phyloP scores from a whole-genome alignment of 2,797 vertebrate genomes.

The Sebastolobus alascanus region DNA sequence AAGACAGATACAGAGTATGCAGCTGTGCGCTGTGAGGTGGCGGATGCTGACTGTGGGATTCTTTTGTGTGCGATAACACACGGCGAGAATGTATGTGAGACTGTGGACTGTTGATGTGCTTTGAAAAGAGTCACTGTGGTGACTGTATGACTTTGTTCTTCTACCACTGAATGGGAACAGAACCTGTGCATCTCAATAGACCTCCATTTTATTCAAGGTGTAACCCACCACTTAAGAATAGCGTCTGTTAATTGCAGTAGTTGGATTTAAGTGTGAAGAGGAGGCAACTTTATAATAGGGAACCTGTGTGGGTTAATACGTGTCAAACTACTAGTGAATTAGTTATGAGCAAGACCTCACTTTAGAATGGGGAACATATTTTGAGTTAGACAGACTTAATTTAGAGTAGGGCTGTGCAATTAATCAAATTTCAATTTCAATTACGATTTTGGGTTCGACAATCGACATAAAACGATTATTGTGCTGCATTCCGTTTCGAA shows the following conservation, averaged over 20 bases:
- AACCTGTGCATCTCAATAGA: not conserved
- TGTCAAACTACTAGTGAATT: slow-evolving; percentile 1
- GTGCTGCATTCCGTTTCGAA: too few relatives aligned
- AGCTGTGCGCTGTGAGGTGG: slow-evolving; percentile 53
- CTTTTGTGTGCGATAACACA: slow-evolving; percentile 56
- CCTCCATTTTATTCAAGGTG: not conserved
- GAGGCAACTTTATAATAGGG: not conserved
- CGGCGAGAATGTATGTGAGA: slow-evolving; percentile 39
- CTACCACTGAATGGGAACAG: not conserved
- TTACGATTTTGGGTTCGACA: too few relatives aligned
- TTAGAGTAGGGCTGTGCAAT: not conserved
- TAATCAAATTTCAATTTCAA: too few relatives aligned
- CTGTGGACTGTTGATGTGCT: slow-evolving; percentile 39
- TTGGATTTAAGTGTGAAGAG: not conserved
- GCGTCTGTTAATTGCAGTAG: slow-evolving; percentile 1
- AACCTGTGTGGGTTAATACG: not conserved
- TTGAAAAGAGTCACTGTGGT: slow-evolving; percentile 33
- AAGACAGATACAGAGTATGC: slow-evolving; percentile 50
- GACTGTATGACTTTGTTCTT: not conserved
- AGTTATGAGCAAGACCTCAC: slow-evolving; percentile 1
- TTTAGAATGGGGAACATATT: not conserved
- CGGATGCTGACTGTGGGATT: slow-evolving; percentile 62
- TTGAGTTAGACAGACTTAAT: not conserved
- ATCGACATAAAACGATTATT: too few relatives aligned
- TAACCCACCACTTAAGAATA: not conserved